Percentiles rank a stretch among this genome's conserved stretches.
Conservation (phyloP, 2,888 invertebrate species). For the Marronus borbonicus region DNA sequence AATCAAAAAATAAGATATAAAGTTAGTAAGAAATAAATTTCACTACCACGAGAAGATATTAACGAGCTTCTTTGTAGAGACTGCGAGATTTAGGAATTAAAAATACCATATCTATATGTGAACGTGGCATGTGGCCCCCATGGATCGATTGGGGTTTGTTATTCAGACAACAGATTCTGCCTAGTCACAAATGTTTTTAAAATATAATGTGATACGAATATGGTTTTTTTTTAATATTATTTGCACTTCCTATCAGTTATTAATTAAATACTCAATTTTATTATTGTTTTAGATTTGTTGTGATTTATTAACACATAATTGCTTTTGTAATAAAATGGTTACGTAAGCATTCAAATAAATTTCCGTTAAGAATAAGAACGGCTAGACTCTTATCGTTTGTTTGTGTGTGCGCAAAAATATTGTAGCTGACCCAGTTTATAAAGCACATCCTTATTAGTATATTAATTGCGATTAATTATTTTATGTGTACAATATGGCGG, state of each 20-base stretch:
- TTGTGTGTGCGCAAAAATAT: constrained; percentile 17
- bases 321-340: too few species aligned
- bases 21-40: too few species aligned
- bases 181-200: too few species aligned
- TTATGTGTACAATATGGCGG: constrained; percentile 19
- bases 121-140: constrained; percentile 21
- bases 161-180: not conserved
- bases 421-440: constrained; percentile 20
- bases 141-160: not conserved
- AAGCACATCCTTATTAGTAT: constrained; percentile 38
- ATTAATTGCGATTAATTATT: constrained; percentile 29
- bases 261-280: too few species aligned
- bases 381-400: constrained; percentile 16
- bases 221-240: too few species aligned
- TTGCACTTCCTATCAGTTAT: too few species aligned
- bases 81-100: not conserved
- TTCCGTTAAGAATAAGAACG: constrained; percentile 11
- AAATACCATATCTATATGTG: not conserved
- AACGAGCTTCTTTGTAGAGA: too few species aligned
- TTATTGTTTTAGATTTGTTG: too few species aligned
- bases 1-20: too few species aligned
- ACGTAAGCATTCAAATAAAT: not conserved
- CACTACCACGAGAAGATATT: too few species aligned
- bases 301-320: too few species aligned
- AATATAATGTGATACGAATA: too few species aligned